Base-by-base conservation (phyloP, 2,888 invertebrate genomes). In the Rutpela maculata region DNA sequence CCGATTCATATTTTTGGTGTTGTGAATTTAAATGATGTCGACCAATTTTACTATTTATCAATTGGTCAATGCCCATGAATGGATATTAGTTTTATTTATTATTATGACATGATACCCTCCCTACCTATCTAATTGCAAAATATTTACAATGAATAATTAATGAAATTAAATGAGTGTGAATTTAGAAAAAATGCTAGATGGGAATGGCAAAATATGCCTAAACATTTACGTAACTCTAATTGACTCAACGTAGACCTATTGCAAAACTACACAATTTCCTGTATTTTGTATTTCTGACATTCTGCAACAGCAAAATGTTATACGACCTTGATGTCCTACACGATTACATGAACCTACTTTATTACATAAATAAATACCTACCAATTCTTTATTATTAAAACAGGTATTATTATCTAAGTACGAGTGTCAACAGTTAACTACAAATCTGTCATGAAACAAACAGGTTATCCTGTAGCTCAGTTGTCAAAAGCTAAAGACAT, bases 211-310 rank as follows among this genome's bases (percentile, higher is more conserved):
- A 68, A 38, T 59, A 59, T 56, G 38, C 19, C 63, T 63, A n/a
- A 63, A 65, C 43, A 70, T 70, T 70, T 70, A 70, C 70, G 70
- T 70, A 70, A 70, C 60, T 19, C 0, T 70, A 70, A 70, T 38
- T 70, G 70, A 60, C 38, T 70, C 26, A 70, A 60, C 17, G 35
- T 26, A 70, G 43, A 43, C 19, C 59, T 70, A 70, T 70, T 70
- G 70, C 70, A 79, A 80, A 78, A 81, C 77, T 75, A 79, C 56
- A 78, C 75, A 82, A 82, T 81, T 83, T 83, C 81, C 82, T 82
- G 81, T 82, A 81, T 82, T 82, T 82, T 84, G 80, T 82, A 78
- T 74, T 80, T 79, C 80, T 81, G 78, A 79, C 82, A 81, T 82
- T 81, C 80, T 80, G 81, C 69, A 76, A 77, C 69, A 77, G 78